A percentile compares a stretch with the other conserved stretches of the same genome.
These are phyloP conservation scores for Pelecanus crispus DNA, from an alignment of 2,113 vertebrate genomes.

Conservation along the genomic window DNA sequence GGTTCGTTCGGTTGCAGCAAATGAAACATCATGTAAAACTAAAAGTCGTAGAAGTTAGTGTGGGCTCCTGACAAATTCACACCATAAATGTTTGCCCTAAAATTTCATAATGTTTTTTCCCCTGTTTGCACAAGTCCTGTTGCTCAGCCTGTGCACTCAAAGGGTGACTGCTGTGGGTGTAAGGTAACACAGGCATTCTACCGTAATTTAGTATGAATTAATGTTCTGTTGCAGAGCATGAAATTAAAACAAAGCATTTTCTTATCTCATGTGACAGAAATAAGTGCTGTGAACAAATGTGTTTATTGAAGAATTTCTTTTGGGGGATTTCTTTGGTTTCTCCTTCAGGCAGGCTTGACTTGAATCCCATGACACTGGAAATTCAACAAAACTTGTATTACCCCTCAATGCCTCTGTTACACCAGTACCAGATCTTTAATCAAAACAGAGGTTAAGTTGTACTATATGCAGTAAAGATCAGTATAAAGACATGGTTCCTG, in stretches of 20 bases:
- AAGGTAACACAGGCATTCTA: neutral
- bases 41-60: neutral
- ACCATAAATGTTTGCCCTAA: neutral
- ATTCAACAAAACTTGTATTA: neutral
- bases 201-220: neutral
- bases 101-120: neutral
- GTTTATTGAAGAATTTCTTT: neutral
- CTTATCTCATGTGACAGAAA: neutral
- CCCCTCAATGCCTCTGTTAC: neutral
- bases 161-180: neutral
- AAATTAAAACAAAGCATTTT: conserved; percentile 16
- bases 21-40: neutral
- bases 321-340: neutral
- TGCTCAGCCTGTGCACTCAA: neutral
- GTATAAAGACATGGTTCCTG: neutral
- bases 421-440: neutral
- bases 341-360: neutral
- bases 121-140: neutral
- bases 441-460: neutral
- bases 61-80: neutral
- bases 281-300: neutral
- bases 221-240: neutral
- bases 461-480: neutral
- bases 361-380: neutral
- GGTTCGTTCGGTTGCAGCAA: neutral